Percentiles rank a stretch among this genome's conserved stretches.
phyloP scores from a whole-genome alignment of 2,888 invertebrate genomes.

The Philereme transversata region DNA sequence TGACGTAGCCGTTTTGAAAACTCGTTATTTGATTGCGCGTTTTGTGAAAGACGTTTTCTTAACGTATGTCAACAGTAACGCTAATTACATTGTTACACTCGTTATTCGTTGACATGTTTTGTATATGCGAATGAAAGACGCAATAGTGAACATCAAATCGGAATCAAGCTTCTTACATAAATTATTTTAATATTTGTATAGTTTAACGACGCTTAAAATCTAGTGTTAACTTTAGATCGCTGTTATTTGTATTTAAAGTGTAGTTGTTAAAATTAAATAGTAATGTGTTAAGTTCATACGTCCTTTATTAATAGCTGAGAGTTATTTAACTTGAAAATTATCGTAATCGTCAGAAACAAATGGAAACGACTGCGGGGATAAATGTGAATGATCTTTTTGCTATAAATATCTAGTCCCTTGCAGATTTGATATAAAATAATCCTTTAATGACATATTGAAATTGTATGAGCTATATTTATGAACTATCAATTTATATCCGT shows the following conservation, averaged over 20 bases:
- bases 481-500: constrained; percentile 6
- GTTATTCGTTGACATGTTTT: constrained; percentile 33
- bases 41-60: constrained; percentile 3
- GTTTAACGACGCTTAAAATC: constrained; percentile 52
- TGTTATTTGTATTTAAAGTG: constrained; percentile 46
- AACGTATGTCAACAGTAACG: constrained; percentile 14
- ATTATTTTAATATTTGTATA: constrained; percentile 46
- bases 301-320: constrained; percentile 31
- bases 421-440: constrained; percentile 2
- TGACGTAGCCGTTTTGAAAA: constrained; percentile 7
- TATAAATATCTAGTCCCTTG: constrained; percentile 2
- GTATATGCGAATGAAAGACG: constrained; percentile 21
- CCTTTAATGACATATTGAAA: background rate
- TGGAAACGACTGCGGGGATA: background rate
- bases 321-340: constrained; percentile 12
- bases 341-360: background rate
- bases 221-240: constrained; percentile 53
- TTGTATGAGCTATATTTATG: background rate
- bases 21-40: constrained; percentile 9
- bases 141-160: constrained; percentile 23
- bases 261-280: constrained; percentile 47
- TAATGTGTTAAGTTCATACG: constrained; percentile 38
- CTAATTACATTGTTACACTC: constrained; percentile 9
- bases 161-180: constrained; percentile 52
- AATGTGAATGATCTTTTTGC: no score